These are phyloP conservation scores for Darevskia nairensis DNA, from an alignment of 2,797 vertebrate species.

Conservation along the genomic window DNA sequence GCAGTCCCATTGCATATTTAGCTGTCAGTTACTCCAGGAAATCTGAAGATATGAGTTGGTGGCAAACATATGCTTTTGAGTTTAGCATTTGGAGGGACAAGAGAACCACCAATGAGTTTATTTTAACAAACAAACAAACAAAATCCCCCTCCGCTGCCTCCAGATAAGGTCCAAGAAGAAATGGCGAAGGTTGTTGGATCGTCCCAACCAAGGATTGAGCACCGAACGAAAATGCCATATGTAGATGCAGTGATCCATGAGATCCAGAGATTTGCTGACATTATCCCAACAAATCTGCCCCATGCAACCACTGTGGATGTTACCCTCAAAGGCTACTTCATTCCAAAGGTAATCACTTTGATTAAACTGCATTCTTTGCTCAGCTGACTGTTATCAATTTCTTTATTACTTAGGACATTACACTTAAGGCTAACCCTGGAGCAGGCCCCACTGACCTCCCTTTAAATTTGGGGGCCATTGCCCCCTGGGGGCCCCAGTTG, in stretches of 20 bases:
- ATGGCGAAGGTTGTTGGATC: slow-evolving; percentile 18
- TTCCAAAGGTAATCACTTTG: slow-evolving; percentile 54
- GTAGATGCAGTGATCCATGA: slow-evolving; percentile 68
- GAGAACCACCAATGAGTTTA: neutral
- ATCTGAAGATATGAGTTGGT: too few species aligned
- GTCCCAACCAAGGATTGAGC: slow-evolving; percentile 40
- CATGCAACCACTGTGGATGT: slow-evolving; percentile 57
- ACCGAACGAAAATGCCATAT: slow-evolving; percentile 61
- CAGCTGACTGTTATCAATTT: neutral
- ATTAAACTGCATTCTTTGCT: neutral
- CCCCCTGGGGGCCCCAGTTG: too few species aligned
- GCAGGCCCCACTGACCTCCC: too few species aligned
- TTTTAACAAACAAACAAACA: neutral
- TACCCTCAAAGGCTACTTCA: slow-evolving; percentile 61
- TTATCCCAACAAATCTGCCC: slow-evolving; percentile 55
- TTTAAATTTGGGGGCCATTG: too few species aligned
- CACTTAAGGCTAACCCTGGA: too few species aligned
- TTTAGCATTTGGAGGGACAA: neutral
- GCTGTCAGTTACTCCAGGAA: too few species aligned
- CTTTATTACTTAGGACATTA: too few species aligned
- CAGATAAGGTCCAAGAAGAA: slow-evolving; percentile 55
- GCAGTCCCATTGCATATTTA: too few species aligned
- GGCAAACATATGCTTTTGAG: too few species aligned
- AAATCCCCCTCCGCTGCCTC: neutral
- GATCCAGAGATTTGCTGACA: slow-evolving; percentile 67